These are phyloP conservation scores for Cheilosia variabilis DNA, from an alignment of 2,888 invertebrate species.

Conservation along the genomic window DNA sequence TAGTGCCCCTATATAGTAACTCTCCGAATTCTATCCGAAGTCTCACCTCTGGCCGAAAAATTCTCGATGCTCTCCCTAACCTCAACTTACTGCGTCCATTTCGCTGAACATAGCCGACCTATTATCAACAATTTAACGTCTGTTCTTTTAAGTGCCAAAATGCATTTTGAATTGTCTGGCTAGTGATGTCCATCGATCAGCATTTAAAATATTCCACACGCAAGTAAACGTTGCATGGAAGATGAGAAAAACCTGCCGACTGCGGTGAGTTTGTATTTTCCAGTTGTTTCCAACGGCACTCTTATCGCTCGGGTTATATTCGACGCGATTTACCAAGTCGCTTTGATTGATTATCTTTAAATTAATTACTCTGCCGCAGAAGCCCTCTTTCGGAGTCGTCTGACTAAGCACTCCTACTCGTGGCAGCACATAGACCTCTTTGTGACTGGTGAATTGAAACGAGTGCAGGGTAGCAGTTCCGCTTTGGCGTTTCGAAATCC, in stretches of 20 bases:
- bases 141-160: not conserved
- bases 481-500: not conserved
- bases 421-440: not conserved
- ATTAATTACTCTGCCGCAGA: not conserved
- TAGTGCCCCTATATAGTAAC: too few relatives aligned
- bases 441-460: not conserved
- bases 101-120: too few relatives aligned
- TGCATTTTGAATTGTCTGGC: too few relatives aligned
- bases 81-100: too few relatives aligned
- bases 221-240: not conserved
- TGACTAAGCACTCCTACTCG: constrained; percentile 6
- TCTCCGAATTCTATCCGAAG: too few relatives aligned
- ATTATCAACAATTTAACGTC: too few relatives aligned
- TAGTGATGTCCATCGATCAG: not conserved
- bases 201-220: not conserved
- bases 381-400: not conserved
- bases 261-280: not conserved
- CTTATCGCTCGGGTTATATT: not conserved
- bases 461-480: constrained; percentile 2
- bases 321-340: not conserved
- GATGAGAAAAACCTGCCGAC: not conserved
- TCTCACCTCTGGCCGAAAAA: too few relatives aligned
- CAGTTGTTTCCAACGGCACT: not conserved
- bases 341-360: not conserved
- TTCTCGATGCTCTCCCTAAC: too few relatives aligned